Conservation (phyloP, 2,113 vertebrate species). For the Stegostoma tigrinum region DNA sequence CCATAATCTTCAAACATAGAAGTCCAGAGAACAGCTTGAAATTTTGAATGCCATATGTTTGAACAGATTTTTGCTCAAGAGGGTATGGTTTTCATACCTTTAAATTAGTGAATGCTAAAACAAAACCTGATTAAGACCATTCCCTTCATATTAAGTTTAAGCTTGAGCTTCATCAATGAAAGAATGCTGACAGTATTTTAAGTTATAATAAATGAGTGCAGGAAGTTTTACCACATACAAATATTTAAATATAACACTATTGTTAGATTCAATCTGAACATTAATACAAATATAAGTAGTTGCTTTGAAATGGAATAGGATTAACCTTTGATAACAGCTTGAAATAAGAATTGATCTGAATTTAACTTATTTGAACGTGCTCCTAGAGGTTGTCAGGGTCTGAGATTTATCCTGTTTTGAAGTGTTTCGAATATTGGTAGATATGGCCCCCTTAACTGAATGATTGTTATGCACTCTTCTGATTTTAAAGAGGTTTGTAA, state of each 20-base stretch:
- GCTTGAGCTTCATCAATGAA: neutral
- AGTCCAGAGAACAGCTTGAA: neutral
- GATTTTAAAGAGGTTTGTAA: neutral
- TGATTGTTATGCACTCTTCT: neutral
- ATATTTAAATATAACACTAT: neutral
- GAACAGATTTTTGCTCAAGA: neutral
- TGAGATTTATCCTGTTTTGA: neutral
- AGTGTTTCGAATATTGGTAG: neutral
- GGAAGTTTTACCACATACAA: neutral
- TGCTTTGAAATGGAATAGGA: neutral
- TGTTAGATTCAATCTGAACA: neutral
- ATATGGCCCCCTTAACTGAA: neutral
- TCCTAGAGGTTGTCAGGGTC: neutral
- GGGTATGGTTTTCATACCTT: neutral
- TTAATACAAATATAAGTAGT: neutral
- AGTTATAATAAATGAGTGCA: neutral
- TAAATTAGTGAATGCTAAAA: neutral
- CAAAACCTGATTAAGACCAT: neutral
- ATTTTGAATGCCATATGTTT: neutral
- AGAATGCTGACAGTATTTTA: neutral
- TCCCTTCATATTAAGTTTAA: neutral
- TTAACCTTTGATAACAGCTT: neutral
- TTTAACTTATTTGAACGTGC: neutral
- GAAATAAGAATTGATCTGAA: neutral
- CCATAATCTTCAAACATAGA: neutral